Base-by-base conservation (phyloP, 2,113 vertebrate species). In the Cariama cristata region DNA sequence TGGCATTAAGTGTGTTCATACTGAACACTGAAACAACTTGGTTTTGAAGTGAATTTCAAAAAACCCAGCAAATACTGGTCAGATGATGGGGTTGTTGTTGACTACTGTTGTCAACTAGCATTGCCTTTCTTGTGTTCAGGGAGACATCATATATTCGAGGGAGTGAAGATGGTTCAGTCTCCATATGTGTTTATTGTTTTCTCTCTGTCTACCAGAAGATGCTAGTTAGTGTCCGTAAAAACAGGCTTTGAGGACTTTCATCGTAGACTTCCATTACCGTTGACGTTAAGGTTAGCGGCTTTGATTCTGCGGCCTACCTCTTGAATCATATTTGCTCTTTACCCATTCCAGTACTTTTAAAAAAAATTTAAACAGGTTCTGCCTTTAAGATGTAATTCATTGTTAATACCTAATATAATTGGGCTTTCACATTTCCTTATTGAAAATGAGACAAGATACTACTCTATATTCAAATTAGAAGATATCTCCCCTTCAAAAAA, bases 221-320 rank as follows among this genome's bases (percentile, higher is more conserved):
- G 53, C 56, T 59, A 3, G 1, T 66, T 55, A 59, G 18, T 52
- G 50, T 42, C 59, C 2, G 2, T 67, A 32, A 69, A 79, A 91
- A 28, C 28, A 42, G 45, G 32, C 40, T 73, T 77, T 42, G 45
- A 69, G 44, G 32, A 24, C 23, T 76, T 89, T 2, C 6, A 5
- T 45, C 19, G 1, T 33, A 60, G 49, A 24, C 49, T 85, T 76
- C 53, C 12, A 11, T 75, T 85, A 14, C 33, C 15, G 18, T 22
- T 73, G 22, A 13, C 0, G 0, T 72, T 67, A 56, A 50, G 21
- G 21, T 68, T 88, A 47, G 56, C 2, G 3, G 14, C 35, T 71
- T 81, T 64, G 14, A 21, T 85, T 88, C 79, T 64, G 40, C 59
- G 47, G 42, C 44, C 26, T 83, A 6, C n/a, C 8, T 79, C 28